Evolutionary conservation across 2,113 vertebrate genomes (phyloP), one percentile per base, ranked within the genome.

Genomic region (Sinocyclocheilus rhinocerous): DNA sequence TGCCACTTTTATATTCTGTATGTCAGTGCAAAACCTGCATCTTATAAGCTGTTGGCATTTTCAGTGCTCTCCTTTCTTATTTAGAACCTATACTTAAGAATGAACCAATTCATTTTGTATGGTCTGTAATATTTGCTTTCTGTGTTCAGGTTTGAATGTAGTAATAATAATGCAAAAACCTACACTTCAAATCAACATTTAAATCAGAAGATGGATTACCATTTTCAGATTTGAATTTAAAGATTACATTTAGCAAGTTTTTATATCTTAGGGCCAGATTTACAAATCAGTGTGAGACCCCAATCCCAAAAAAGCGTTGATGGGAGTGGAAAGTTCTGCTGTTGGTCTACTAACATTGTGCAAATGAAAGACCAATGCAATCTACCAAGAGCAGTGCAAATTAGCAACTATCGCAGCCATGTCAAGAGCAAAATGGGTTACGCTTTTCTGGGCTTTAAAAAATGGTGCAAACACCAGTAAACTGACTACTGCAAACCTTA

Each of bases 331-430:
- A 10, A n/a, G 20, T 61, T 61, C 57, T n/a, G 57, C 55, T 57
- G 55, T 10, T 61, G 57, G 8, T 59, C 20, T 10, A 59, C 20
- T 2, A 8, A 59, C 22, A 61, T 1, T 61, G 8, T 61, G 57
- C 57, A 61, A 61, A n/a, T 61, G 57, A 61, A 61, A 61, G 57
- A 61, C 57, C 57, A n/a, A n/a, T n/a, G 57, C 57, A 61, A 61
- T n/a, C 57, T 61, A 61, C 2, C 7, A 59, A 57, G 55, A 22
- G 55, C 6, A 22, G 22, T 22, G 20, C 22, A 61, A 61, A 61
- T 61, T n/a, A 61, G 7, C 57, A 61, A 1, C 20, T 61, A n/a
- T 59, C 6, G 0, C 20, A 59, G 55, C 6, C 55, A 59, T 59
- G 18, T 22, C 20, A 22, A 22, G 18, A 8, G 20, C 55, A 9